Percentiles rank a stretch among this genome's conserved stretches.
Evolutionary conservation across 2,113 vertebrate genomes (phyloP).

Genomic region (Notarius quadriscutis): DNA sequence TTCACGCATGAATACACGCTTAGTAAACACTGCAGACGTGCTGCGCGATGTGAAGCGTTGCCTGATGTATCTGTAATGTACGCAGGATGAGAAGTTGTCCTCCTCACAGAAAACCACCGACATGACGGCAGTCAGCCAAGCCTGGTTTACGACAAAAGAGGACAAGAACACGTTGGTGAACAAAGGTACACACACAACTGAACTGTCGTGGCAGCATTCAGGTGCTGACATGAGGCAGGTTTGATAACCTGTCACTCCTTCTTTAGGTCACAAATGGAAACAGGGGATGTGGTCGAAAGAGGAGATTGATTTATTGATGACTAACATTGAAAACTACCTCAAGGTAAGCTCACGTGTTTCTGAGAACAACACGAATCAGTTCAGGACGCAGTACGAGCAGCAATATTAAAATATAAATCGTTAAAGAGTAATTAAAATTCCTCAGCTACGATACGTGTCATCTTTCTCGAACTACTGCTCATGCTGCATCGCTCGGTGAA

Average conservation of each 20-base stretch:
- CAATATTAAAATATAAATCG: not conserved
- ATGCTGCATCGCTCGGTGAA: not conserved
- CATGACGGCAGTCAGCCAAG: conserved; percentile 93
- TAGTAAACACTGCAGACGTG: not conserved
- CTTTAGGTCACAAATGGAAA: conserved; percentile 96
- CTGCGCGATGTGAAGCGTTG: not conserved
- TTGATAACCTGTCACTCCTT: not conserved
- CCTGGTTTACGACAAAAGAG: conserved; percentile 99
- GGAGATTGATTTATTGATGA: conserved; percentile 97
- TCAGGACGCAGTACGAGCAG: not conserved
- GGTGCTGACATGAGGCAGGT: not conserved
- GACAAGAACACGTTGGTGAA: conserved; percentile 96
- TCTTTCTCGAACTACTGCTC: not conserved
- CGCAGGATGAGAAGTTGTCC: conserved; percentile 81
- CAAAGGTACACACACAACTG: conserved; percentile 75
- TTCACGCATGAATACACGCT: not conserved
- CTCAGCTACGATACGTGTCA: not conserved
- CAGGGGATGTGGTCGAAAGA: conserved; percentile 99
- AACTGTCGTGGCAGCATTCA: not conserved
- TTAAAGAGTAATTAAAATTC: not conserved
- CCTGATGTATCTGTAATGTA: conserved; percentile 47
- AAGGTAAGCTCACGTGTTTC: conserved; percentile 76
- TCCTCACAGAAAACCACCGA: conserved; percentile 81
- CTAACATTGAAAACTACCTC: conserved; percentile 93
- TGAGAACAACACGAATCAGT: not conserved